Percentiles rank a stretch among this genome's conserved stretches.
Evolutionary conservation across 2,797 vertebrate species (phyloP).

Genomic region (Peromyscus nudipes): DNA sequence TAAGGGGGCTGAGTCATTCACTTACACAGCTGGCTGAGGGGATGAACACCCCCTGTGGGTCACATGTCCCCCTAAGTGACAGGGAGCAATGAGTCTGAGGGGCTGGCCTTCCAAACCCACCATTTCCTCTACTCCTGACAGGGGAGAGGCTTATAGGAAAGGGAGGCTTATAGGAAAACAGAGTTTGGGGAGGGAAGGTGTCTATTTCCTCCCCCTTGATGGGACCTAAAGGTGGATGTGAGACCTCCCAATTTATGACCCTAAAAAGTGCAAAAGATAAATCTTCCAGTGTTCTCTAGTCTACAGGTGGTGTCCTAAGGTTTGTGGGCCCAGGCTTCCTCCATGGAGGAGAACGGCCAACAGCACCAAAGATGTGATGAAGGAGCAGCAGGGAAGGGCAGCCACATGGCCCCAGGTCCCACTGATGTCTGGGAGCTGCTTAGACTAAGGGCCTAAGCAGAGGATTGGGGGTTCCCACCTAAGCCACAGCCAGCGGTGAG

Average conservation of each 20-base stretch:
- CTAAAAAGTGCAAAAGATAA: background rate
- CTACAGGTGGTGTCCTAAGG: background rate
- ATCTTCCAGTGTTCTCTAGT: background rate
- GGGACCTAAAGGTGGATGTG: background rate
- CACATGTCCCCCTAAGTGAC: background rate
- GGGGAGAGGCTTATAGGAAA: background rate
- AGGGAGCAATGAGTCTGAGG: background rate
- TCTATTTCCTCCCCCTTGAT: background rate
- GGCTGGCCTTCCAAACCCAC: background rate
- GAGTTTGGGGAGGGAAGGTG: background rate
- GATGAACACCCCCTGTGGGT: accelerated
- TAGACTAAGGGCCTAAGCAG: background rate
- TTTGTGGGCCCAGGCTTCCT: background rate
- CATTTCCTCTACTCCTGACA: background rate
- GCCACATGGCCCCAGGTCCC: background rate
- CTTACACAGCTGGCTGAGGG: background rate
- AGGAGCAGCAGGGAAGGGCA: background rate
- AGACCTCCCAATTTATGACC: background rate
- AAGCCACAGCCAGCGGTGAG: background rate
- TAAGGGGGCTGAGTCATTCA: background rate
- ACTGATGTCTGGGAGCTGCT: background rate
- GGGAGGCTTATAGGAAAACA: background rate
- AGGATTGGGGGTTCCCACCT: background rate
- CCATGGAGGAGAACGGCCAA: background rate
- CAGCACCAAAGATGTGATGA: background rate